Base-by-base conservation (phyloP, 2,113 vertebrate species). In the Emydura subglobosa region DNA sequence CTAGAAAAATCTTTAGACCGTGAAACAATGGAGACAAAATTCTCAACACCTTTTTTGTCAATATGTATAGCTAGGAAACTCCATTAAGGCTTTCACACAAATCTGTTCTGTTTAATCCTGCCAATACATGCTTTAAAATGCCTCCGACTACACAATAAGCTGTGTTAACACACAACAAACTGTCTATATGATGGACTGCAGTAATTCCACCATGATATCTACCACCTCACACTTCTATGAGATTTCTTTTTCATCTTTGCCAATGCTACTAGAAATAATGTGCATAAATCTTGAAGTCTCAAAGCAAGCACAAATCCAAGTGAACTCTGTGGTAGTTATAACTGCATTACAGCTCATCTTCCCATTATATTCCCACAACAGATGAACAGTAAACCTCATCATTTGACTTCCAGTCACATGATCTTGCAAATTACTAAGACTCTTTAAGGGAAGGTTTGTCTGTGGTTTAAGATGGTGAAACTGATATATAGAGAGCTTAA, bases 261-360 rank as follows among this genome's bases (percentile, higher is more conserved):
- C 87, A 95, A 8, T 92, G 92, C n/a, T 4, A 84, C 44, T 74
- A 8, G 57, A 79, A 78, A n/a, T 53, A 84, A 85, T 91, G 85
- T n/a, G 22, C 85, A 57, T 72, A 91, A n/a, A 92, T 91, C 72
- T 49, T 86, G 44, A 74, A 39, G 80, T 95, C 61, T 85, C 79
- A 90, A 87, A 91, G 34, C 3, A 39, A 91, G 34, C 27, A 90
- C 24, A 87, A 85, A 17, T 91, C 90, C 85, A 1, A 0, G 61
- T 91, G 80, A 89, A 96, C 61, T 92, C 78, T 47, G 6, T 27
- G 42, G 25, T 82, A 85, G 19, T 5, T 88, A 95, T 95, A 39
- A n/a, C 65, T 83, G 47, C 1, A 0, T 81, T 86, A 85, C 82
- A 53, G 53, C 84, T 93, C 57, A 47, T 86, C 72, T 91, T 94